phyloP scores from a whole-genome alignment of 2,888 invertebrate genomes.

The Quadriops clusia region DNA sequence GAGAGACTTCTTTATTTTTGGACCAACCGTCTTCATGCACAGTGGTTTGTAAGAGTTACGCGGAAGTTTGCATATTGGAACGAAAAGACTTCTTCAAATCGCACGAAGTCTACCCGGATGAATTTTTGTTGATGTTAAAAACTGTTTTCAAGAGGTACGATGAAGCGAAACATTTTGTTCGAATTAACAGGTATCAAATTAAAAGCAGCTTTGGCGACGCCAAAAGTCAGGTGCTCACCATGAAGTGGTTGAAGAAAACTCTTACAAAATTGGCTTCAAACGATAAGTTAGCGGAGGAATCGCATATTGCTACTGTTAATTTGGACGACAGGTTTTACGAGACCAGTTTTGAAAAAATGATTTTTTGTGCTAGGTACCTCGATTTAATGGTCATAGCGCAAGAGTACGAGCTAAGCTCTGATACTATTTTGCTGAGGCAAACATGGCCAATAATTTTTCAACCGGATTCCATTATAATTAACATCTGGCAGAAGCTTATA shows the following conservation, averaged over 20 bases:
- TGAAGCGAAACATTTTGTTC: conserved; percentile 7
- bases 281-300: not conserved
- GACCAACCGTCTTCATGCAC: conserved; percentile 17
- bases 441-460: conserved; percentile 20
- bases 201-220: not conserved
- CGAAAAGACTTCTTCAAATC: conserved; percentile 15
- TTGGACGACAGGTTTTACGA: not conserved
- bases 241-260: conserved; percentile 13
- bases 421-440: conserved; percentile 18
- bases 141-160: conserved; percentile 11
- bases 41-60: conserved; percentile 18
- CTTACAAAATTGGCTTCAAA: conserved; percentile 10
- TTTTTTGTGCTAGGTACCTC: conserved; percentile 13
- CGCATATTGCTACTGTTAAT: too few relatives aligned
- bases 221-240: conserved; percentile 10
- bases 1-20: conserved; percentile 16
- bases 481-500: conserved; percentile 17
- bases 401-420: conserved; percentile 15
- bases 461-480: conserved; percentile 19
- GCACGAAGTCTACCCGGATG: conserved; percentile 15
- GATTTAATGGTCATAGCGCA: conserved; percentile 14
- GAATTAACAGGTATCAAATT: conserved; percentile 5
- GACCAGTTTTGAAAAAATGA: conserved; percentile 3
- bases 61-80: conserved; percentile 17
- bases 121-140: conserved; percentile 11